Percentiles rank a stretch among this genome's conserved stretches.
These are phyloP conservation scores for Sandelia bainsii DNA, from an alignment of 2,797 vertebrate genomes.

Conservation along the genomic window DNA sequence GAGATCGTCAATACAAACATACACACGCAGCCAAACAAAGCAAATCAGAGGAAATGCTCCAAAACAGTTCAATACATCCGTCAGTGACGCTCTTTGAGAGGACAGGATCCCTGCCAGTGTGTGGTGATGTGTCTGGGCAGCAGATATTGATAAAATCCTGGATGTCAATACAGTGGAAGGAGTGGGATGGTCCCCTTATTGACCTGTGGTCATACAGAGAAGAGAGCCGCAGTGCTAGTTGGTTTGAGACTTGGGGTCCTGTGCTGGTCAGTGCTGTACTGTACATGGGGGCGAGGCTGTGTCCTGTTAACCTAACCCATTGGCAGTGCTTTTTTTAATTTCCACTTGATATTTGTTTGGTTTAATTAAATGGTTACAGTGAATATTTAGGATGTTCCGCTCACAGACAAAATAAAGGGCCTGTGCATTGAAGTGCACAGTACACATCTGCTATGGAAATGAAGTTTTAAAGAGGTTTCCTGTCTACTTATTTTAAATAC, in stretches of 20 bases:
- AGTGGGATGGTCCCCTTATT: slow-evolving; percentile 34
- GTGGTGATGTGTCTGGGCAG: slow-evolving; percentile 54
- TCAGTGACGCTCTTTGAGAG: slow-evolving; percentile 64
- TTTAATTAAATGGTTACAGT: slow-evolving; percentile 10
- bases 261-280: neutral
- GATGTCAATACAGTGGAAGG: slow-evolving; percentile 26
- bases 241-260: neutral
- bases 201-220: slow-evolving; percentile 44
- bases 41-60: slow-evolving; percentile 71
- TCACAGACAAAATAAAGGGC: slow-evolving; percentile 22
- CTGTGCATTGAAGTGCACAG: neutral
- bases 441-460: slow-evolving; percentile 28
- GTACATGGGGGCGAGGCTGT: neutral
- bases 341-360: neutral
- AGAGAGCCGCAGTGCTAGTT: slow-evolving; percentile 5
- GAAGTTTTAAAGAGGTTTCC: slow-evolving; percentile 10
- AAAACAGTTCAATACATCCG: slow-evolving; percentile 73
- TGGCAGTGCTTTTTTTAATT: no score
- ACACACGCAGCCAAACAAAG: slow-evolving; percentile 48
- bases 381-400: slow-evolving; percentile 10
- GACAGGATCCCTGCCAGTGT: slow-evolving; percentile 51
- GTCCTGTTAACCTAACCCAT: no score
- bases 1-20: slow-evolving; percentile 53
- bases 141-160: slow-evolving; percentile 48
- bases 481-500: slow-evolving; percentile 22